Percentiles rank a stretch among this genome's conserved stretches.
These are phyloP conservation scores for Origma solitaria DNA, from an alignment of 2,113 vertebrate genomes.

Conservation along the genomic window DNA sequence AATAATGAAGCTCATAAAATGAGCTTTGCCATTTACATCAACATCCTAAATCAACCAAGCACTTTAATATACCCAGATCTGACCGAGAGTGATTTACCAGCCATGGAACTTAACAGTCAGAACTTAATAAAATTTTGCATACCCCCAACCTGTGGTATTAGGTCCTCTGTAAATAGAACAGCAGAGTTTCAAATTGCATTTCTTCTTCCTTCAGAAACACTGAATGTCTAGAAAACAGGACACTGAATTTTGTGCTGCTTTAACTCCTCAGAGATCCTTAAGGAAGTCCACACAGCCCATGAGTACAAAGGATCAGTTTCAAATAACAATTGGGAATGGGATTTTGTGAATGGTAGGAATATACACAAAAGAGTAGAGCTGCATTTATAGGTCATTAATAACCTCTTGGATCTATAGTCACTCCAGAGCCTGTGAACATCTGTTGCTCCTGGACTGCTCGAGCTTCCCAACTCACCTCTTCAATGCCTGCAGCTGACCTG, in stretches of 20 bases:
- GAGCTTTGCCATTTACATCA: neutral
- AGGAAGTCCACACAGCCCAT: neutral
- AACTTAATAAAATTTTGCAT: neutral
- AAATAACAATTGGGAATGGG: neutral
- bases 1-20: slow-evolving; percentile 27
- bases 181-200: neutral
- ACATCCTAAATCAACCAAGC: slow-evolving; percentile 4
- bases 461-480: neutral
- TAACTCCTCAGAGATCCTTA: neutral
- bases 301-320: neutral
- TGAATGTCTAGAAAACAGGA: neutral
- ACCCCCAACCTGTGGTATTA: neutral
- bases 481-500: neutral
- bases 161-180: neutral
- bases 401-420: neutral
- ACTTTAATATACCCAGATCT: neutral
- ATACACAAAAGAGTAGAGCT: neutral
- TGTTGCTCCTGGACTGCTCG: neutral
- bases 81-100: neutral
- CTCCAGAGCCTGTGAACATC: neutral
- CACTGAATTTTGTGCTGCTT: neutral
- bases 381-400: neutral
- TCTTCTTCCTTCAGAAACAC: neutral
- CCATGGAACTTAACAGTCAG: neutral
- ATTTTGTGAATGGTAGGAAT: neutral